Evolutionary conservation across 64 coral and sea anemone species (phyloP), one percentile per base, ranked within the genome.

Genomic region (Platygyra sinensis): DNA sequence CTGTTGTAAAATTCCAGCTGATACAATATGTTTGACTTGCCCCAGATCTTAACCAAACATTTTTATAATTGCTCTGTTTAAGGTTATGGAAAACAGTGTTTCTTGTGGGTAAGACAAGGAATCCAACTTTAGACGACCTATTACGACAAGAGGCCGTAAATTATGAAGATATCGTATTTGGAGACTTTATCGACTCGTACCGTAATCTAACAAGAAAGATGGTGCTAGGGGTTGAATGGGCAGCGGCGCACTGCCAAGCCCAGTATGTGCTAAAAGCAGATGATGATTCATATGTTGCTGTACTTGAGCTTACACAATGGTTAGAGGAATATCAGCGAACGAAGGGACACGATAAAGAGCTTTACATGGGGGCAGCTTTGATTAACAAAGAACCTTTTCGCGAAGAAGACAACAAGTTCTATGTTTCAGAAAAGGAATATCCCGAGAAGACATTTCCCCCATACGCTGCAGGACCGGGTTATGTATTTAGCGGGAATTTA

Each of bases 71-170:
- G 11, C 17, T 81, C 20, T n/a, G 6, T 33, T 60, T 16, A 20
- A 94, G 93, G 8, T 71, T 89, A 4, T 94, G 93, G 93, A 69
- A 91, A 24, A 91, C 93, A 16, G 81, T 94, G 12, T 94, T 94
- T 69, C 57, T 94, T 7, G 30, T 94, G 18, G 93, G 93, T 2
- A 27, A 91, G 71, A 77, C 82, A 19, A 5, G 69, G 3, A 91
- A 87, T 28, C 24, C 62, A 6, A 60, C 22, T 19, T 32, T 90
- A 30, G 89, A 91, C 81, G 13, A 87, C 31, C 49, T 94, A 20
- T 16, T 94, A 49, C 82, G 22, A 17, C 39, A 80, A 11, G 93
- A 94, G 64, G 93, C 93, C 11, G 62, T 14, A 19, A 69, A 27
- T 17, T 77, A 94, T 32, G 28, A 76, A 27, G 93, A 94, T 77